Conservation (phyloP, 1,140 invertebrate genomes). For the Elymnias hypermnestra region DNA sequence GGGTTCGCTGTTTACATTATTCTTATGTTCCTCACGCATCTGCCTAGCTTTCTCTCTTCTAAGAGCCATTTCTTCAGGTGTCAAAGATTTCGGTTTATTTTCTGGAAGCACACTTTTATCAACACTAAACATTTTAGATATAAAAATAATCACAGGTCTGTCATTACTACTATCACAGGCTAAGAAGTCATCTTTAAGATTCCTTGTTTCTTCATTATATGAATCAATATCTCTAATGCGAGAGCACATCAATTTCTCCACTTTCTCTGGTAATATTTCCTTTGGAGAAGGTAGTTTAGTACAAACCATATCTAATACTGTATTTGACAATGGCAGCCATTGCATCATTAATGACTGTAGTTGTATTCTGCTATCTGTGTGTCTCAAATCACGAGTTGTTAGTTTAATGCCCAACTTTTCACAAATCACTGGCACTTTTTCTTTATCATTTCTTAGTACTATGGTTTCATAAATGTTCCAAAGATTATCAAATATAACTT, state of each 20-base stretch:
- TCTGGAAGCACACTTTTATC: constrained; percentile 83
- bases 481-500: constrained; percentile 95
- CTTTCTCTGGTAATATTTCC: constrained; percentile 85
- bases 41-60: constrained; percentile 83
- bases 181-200: constrained; percentile 86
- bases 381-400: constrained; percentile 84
- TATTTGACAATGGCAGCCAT: constrained; percentile 92
- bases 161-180: constrained; percentile 81
- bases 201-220: constrained; percentile 82
- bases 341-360: constrained; percentile 89
- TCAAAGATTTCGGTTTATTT: constrained; percentile 84
- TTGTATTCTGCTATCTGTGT: constrained; percentile 86
- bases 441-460: constrained; percentile 86
- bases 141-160: constrained; percentile 90
- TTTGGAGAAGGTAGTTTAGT: constrained; percentile 88
- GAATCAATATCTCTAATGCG: constrained; percentile 81
- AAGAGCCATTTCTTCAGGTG: constrained; percentile 84
- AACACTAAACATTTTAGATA: constrained; percentile 97
- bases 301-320: constrained; percentile 89
- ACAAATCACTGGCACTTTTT: constrained; percentile 87
- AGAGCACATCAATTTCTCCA: constrained; percentile 85
- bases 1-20: constrained; percentile 71
- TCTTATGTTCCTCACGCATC: constrained; percentile 76
- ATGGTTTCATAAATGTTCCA: constrained; percentile 94
- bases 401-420: constrained; percentile 89